phyloP scores from a whole-genome alignment of 2,888 invertebrate species.

The Poecilobothrus nobilitatus region DNA sequence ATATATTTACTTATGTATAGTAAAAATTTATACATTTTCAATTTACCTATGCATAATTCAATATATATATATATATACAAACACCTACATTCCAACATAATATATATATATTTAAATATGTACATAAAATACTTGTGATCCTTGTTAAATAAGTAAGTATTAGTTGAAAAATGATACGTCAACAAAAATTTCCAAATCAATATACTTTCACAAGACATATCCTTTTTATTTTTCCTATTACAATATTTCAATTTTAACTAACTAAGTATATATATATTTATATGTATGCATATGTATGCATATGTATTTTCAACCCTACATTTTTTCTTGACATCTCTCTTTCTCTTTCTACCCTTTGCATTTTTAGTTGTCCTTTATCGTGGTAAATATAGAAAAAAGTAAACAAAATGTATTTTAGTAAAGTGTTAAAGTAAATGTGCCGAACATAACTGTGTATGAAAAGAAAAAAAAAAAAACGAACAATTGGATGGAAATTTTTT shows the following conservation, averaged over 20 bases:
- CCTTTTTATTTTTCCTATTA: too few species aligned
- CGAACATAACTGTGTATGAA: background rate
- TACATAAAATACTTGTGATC: background rate
- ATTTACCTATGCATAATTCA: background rate
- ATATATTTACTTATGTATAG: too few species aligned
- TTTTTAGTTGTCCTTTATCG: background rate
- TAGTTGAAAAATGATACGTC: background rate
- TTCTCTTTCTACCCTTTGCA: constrained; percentile 9
- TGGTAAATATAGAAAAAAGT: constrained; percentile 11
- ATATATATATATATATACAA: too few species aligned
- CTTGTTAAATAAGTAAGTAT: background rate
- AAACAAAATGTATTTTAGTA: constrained; percentile 21
- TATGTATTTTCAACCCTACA: too few species aligned
- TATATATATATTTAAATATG: too few species aligned
- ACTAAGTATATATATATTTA: too few species aligned
- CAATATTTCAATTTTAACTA: too few species aligned
- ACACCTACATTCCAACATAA: too few species aligned
- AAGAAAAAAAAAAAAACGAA: background rate
- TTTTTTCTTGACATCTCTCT: background rate
- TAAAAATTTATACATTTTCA: too few species aligned
- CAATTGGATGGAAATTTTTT: background rate
- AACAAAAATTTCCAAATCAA: background rate
- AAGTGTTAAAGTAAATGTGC: constrained; percentile 17
- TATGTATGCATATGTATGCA: too few species aligned
- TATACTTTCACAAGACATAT: background rate